phyloP scores from a whole-genome alignment of 2,113 vertebrate species.

The Clinocottus analis region DNA sequence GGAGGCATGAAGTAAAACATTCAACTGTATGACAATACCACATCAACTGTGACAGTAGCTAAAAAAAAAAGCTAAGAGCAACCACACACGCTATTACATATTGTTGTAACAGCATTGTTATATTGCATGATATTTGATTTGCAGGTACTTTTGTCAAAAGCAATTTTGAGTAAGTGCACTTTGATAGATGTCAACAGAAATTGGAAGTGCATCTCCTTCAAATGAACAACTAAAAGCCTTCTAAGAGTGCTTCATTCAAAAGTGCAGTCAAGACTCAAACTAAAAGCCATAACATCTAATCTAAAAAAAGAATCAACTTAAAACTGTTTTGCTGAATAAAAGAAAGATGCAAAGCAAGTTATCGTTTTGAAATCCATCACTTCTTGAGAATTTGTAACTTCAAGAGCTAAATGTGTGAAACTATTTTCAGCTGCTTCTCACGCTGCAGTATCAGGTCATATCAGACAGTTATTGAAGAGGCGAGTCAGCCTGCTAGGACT shows the following conservation, averaged over 20 bases:
- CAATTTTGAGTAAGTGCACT: not conserved
- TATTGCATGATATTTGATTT: not conserved
- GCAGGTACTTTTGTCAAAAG: not conserved
- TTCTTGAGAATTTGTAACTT: not conserved
- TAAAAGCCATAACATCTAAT: not conserved
- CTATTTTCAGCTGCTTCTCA: not conserved
- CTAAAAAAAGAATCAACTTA: not conserved
- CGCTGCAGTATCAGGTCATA: not conserved
- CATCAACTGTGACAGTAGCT: not conserved
- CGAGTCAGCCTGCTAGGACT: not conserved
- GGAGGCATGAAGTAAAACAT: not conserved
- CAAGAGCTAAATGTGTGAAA: not conserved
- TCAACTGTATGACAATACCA: not conserved
- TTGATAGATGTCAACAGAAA: not conserved
- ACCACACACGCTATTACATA: not conserved
- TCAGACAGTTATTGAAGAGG: conserved; percentile 5
- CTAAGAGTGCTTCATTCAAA: not conserved
- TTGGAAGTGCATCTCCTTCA: not conserved
- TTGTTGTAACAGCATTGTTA: not conserved
- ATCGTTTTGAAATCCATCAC: not conserved
- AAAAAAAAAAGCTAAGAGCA: not conserved
- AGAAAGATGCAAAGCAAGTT: not conserved
- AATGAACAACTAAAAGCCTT: not conserved
- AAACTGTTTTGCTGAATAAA: not conserved
- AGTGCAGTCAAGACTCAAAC: not conserved